These are phyloP conservation scores for Hesperophylax magnus DNA, from an alignment of 1,140 invertebrate genomes.

Conservation along the genomic window DNA sequence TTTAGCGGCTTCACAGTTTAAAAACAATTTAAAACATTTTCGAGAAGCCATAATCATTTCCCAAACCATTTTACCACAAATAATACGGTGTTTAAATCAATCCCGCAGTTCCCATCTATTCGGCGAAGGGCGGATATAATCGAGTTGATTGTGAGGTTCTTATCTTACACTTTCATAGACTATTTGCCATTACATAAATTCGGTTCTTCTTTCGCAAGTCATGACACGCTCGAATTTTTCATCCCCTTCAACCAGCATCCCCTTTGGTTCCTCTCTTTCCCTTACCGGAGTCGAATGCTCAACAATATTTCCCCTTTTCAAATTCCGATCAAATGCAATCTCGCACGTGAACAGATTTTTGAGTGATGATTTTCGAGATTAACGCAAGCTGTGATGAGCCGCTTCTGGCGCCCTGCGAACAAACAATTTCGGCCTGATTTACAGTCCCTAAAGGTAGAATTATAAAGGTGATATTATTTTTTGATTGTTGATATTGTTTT, in stretches of 20 bases:
- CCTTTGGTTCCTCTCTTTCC: not conserved
- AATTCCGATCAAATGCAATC: slow-evolving; percentile 58
- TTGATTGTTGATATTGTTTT: too few species aligned
- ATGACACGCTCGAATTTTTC: slow-evolving; percentile 56
- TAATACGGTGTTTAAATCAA: slow-evolving; percentile 37
- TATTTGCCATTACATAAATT: slow-evolving; percentile 49
- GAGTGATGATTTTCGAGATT: slow-evolving; percentile 52
- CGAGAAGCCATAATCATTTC: too few species aligned
- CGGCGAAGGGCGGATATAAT: slow-evolving; percentile 40
- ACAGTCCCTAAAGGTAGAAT: not conserved
- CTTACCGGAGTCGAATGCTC: not conserved
- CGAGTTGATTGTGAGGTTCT: slow-evolving; percentile 51
- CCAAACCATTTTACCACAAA: too few species aligned
- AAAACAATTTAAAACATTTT: too few species aligned
- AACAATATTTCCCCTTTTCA: slow-evolving; percentile 53
- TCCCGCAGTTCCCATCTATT: slow-evolving; percentile 23
- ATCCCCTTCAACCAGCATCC: slow-evolving; percentile 24
- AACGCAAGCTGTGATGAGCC: slow-evolving; percentile 44
- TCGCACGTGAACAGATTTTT: slow-evolving; percentile 53
- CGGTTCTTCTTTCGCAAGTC: slow-evolving; percentile 51
- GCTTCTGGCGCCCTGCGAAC: slow-evolving; percentile 3
- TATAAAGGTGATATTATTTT: too few species aligned
- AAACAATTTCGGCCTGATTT: slow-evolving; percentile 35
- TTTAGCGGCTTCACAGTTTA: too few species aligned
- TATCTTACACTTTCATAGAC: slow-evolving; percentile 46